These are phyloP conservation scores for Drosophila paranaensis DNA, from an alignment of 2,888 invertebrate genomes.

Conservation along the genomic window DNA sequence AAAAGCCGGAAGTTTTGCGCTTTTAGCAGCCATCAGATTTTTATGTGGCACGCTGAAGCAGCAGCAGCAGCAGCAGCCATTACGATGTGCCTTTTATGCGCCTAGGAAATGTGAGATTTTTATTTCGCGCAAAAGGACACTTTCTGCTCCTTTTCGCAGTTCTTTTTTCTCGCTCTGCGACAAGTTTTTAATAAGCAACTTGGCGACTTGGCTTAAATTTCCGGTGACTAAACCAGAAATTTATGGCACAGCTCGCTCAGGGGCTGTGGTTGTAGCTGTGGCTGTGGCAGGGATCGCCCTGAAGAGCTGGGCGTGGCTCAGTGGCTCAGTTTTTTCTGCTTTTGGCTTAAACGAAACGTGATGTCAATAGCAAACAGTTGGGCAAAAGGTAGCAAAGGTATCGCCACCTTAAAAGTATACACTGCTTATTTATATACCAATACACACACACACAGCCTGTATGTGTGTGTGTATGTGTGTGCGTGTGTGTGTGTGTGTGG, in stretches of 20 bases:
- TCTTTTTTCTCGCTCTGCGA: background rate
- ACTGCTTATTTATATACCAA: conserved; percentile 57
- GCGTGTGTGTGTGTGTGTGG: conserved; percentile 36
- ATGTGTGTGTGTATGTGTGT: conserved; percentile 37
- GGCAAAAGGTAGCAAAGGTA: conserved; percentile 40
- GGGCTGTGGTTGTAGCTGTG: background rate
- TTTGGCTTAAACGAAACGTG: conserved; percentile 67
- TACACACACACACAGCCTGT: conserved; percentile 28
- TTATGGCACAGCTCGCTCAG: conserved; percentile 65
- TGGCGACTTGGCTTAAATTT: conserved; percentile 70
- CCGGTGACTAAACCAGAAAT: conserved; percentile 67
- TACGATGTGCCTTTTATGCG: conserved; percentile 66
- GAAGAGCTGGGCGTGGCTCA: conserved; percentile 24
- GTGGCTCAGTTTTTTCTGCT: conserved; percentile 35
- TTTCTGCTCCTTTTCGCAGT: conserved; percentile 3
- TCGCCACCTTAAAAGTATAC: conserved; percentile 54
- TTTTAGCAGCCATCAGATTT: conserved; percentile 72
- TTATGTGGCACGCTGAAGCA: conserved; percentile 51
- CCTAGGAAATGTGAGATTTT: conserved; percentile 71
- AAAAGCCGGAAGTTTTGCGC: conserved; percentile 77
- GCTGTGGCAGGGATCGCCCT: conserved; percentile 33
- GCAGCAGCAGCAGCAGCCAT: conserved; percentile 24
- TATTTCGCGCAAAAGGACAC: conserved; percentile 41
- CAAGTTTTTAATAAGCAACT: conserved; percentile 64
- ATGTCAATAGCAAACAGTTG: conserved; percentile 76